phyloP scores from a whole-genome alignment of 2,888 invertebrate genomes.

The Aporophyla lueneburgensis region DNA sequence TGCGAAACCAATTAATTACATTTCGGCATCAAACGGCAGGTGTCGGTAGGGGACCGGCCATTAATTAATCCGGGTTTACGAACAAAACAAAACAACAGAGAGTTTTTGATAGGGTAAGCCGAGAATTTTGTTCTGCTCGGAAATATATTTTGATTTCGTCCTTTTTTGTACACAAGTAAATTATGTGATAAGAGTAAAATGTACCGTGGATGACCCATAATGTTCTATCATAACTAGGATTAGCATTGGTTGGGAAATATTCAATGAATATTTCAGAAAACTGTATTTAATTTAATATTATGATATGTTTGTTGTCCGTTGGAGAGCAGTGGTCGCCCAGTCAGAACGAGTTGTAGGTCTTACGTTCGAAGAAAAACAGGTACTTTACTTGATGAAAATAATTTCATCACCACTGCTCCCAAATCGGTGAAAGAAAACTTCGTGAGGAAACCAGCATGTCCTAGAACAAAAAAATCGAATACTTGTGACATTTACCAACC shows the following conservation, averaged over 20 bases:
- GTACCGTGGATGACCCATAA: background rate
- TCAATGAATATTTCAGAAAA: background rate
- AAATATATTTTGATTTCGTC: conserved; percentile 9
- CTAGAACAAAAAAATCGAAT: too few species aligned
- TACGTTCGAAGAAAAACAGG: too few species aligned
- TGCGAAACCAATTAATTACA: conserved; percentile 46
- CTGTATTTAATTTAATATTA: background rate
- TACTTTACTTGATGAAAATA: too few species aligned
- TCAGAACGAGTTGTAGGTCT: too few species aligned
- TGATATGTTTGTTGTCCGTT: background rate
- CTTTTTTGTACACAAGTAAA: background rate
- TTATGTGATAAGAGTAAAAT: background rate
- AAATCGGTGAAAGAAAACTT: too few species aligned
- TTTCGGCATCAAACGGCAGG: conserved; percentile 52
- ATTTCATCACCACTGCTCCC: too few species aligned
- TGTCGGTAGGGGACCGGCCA: conserved; percentile 31
- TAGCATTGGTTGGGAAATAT: background rate
- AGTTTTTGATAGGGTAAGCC: conserved; percentile 19
- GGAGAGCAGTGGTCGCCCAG: too few species aligned
- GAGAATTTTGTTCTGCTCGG: background rate
- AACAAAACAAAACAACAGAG: conserved; percentile 11
- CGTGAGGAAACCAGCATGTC: too few species aligned
- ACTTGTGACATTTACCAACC: too few species aligned
- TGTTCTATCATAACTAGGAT: background rate
- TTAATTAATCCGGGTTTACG: conserved; percentile 52